phyloP scores from a whole-genome alignment of 2,888 invertebrate species.

The Clitarchus hookeri region DNA sequence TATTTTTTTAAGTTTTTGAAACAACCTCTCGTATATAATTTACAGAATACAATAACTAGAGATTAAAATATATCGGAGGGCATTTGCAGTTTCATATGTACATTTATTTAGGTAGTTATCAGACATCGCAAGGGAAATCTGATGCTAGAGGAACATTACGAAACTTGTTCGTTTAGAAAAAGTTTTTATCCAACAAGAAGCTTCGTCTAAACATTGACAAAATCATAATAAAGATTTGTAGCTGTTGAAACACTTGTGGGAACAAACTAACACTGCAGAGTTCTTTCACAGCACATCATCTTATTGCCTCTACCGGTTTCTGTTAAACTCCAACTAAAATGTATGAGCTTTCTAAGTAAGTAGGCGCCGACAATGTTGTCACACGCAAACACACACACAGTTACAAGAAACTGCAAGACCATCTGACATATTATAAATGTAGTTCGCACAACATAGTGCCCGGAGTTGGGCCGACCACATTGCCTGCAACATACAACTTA shows the following conservation, averaged over 20 bases:
- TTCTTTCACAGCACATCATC: neutral
- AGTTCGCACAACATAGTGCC: neutral
- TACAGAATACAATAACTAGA: neutral
- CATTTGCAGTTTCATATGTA: conserved; percentile 20
- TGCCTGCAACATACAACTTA: neutral
- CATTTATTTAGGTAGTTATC: neutral
- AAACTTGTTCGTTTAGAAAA: neutral
- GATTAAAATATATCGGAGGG: conserved; percentile 10
- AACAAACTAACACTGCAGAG: neutral
- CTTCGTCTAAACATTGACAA: too few relatives aligned
- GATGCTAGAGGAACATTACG: neutral
- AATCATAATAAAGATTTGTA: neutral
- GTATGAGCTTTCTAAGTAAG: neutral
- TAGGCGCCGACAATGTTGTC: neutral
- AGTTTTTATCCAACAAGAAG: neutral
- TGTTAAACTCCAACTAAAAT: neutral
- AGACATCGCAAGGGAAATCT: neutral
- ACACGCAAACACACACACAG: neutral
- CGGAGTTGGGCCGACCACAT: neutral
- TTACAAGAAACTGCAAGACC: neutral
- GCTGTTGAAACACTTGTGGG: neutral
- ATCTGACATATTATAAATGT: neutral
- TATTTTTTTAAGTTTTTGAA: neutral
- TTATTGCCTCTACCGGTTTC: neutral
- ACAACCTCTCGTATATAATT: neutral